Percentiles rank a stretch among this genome's conserved stretches.
phyloP scores from a whole-genome alignment of 2,797 vertebrate species.

The Echiichthys vipera region DNA sequence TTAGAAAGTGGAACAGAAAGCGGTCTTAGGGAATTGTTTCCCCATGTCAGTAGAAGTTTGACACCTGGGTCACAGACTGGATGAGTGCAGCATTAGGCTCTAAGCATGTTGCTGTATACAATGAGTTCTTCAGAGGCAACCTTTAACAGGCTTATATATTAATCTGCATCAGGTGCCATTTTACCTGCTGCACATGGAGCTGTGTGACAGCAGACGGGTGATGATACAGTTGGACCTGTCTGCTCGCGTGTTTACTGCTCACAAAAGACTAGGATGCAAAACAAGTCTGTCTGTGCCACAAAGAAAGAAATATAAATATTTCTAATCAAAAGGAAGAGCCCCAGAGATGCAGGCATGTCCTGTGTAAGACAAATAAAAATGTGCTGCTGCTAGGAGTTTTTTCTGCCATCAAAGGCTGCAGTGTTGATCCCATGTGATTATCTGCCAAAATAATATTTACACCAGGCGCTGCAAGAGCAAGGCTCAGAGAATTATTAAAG shows the following conservation, averaged over 20 bases:
- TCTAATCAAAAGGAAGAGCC: background rate
- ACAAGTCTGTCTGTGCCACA: background rate
- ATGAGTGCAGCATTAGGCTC: background rate
- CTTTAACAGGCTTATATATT: conserved; percentile 56
- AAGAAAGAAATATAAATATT: background rate
- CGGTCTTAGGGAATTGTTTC: too few species aligned
- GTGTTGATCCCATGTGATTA: background rate
- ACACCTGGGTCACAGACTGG: background rate
- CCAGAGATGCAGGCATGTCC: background rate
- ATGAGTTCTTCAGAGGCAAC: conserved; percentile 11
- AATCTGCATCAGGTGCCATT: conserved; percentile 50
- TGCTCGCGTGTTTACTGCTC: conserved; percentile 1
- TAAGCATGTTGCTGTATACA: background rate
- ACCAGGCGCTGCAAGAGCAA: too few species aligned
- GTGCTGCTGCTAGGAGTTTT: background rate
- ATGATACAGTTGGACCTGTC: background rate
- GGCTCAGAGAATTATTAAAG: too few species aligned
- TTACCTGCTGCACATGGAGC: conserved; percentile 9
- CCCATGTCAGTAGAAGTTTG: background rate
- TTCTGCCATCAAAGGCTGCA: background rate
- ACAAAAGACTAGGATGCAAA: background rate
- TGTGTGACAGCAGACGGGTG: too few species aligned
- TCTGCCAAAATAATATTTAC: too few species aligned
- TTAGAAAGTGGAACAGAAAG: background rate
- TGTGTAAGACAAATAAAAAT: background rate